Evolutionary conservation across 2,888 invertebrate species (phyloP).

Genomic region (Agelastica alni): DNA sequence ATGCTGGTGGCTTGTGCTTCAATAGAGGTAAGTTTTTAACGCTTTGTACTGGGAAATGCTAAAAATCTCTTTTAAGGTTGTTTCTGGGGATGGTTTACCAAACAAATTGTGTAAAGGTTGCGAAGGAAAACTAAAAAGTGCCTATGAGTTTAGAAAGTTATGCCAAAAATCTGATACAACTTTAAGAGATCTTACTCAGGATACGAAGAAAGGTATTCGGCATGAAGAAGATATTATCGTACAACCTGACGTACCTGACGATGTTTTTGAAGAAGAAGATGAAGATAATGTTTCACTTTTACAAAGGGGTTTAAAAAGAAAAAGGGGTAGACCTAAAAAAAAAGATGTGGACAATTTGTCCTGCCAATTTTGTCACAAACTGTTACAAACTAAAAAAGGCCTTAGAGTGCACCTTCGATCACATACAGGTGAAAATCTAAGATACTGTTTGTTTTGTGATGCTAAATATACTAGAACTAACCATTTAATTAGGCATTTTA

Average conservation of each 20-base stretch:
- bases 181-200: slow-evolving; percentile 46
- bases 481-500: slow-evolving; percentile 52
- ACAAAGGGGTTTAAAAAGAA: slow-evolving; percentile 33
- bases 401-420: slow-evolving; percentile 48
- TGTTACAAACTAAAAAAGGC: slow-evolving; percentile 48
- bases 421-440: slow-evolving; percentile 51
- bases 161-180: slow-evolving; percentile 54
- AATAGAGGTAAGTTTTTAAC: slow-evolving; percentile 48
- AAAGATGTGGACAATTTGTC: slow-evolving; percentile 38
- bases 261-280: slow-evolving; percentile 38
- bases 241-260: slow-evolving; percentile 43
- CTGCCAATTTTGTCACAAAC: slow-evolving; percentile 51
- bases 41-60: not conserved
- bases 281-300: slow-evolving; percentile 42
- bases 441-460: slow-evolving; percentile 50
- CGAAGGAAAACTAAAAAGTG: slow-evolving; percentile 51
- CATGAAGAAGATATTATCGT: slow-evolving; percentile 44
- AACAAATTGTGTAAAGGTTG: slow-evolving; percentile 51
- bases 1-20: slow-evolving; percentile 56
- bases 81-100: slow-evolving; percentile 53
- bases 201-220: slow-evolving; percentile 23
- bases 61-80: slow-evolving; percentile 42
- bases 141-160: slow-evolving; percentile 54
- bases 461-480: slow-evolving; percentile 50
- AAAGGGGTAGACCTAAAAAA: slow-evolving; percentile 36